Evolutionary conservation across 2,113 vertebrate genomes (phyloP).

Genomic region (Dermatemys mawii): DNA sequence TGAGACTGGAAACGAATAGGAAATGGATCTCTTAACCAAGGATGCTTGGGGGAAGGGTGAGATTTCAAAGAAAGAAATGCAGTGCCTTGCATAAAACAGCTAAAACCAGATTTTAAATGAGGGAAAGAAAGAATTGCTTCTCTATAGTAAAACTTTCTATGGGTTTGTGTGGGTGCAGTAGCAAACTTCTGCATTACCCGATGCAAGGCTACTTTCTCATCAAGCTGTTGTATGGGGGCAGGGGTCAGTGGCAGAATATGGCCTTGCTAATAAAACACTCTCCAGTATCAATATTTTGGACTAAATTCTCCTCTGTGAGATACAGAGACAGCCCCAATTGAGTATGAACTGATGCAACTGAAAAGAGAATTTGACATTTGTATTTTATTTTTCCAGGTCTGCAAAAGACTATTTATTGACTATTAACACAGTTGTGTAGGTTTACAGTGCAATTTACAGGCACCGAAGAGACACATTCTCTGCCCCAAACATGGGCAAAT

Average conservation of each 20-base stretch:
- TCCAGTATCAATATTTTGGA: not conserved
- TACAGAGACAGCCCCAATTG: not conserved
- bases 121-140: not conserved
- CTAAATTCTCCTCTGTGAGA: not conserved
- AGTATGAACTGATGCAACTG: not conserved
- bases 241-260: not conserved
- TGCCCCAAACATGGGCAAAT: not conserved
- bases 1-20: constrained; percentile 44
- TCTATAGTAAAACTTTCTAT: not conserved
- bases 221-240: not conserved
- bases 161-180: not conserved
- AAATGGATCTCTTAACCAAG: not conserved
- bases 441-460: not conserved
- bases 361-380: not conserved
- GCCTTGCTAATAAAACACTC: not conserved
- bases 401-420: not conserved
- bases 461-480: rapidly evolving
- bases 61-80: not conserved
- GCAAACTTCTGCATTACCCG: rapidly evolving
- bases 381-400: not conserved
- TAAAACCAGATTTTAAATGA: not conserved
- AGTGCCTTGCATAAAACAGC: rapidly evolving
- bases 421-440: not conserved
- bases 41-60: constrained; percentile 16
- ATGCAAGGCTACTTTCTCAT: not conserved